These are phyloP conservation scores for Odontocerum albicorne DNA, from an alignment of 2,888 invertebrate species.

Conservation along the genomic window DNA sequence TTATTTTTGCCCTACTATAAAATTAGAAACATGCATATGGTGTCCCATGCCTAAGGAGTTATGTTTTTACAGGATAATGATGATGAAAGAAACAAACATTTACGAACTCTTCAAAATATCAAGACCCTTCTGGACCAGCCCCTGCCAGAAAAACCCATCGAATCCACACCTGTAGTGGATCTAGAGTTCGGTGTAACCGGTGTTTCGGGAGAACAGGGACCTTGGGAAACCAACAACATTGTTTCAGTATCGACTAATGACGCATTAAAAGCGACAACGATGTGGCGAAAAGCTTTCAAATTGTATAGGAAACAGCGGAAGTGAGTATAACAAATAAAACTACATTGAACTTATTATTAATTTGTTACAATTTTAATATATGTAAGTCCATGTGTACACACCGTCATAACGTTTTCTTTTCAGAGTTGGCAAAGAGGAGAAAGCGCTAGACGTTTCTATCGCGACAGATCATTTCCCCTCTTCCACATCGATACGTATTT, in stretches of 20 bases:
- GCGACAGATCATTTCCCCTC: neutral
- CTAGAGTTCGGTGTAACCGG: constrained; percentile 32
- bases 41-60: too few species aligned
- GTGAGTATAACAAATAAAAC: constrained; percentile 8
- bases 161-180: constrained; percentile 31
- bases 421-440: too few species aligned
- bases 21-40: too few species aligned
- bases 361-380: neutral
- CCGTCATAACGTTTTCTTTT: too few species aligned
- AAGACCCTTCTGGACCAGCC: constrained; percentile 26
- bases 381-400: too few species aligned
- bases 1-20: too few species aligned
- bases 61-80: too few species aligned
- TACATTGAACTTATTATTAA: too few species aligned
- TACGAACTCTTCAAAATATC: constrained; percentile 15
- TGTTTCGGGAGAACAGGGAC: neutral
- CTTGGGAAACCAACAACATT: neutral
- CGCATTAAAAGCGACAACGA: constrained; percentile 26
- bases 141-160: constrained; percentile 28
- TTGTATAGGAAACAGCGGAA: constrained; percentile 23
- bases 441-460: too few species aligned
- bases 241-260: constrained; percentile 9
- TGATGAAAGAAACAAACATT: too few species aligned
- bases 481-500: neutral
- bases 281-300: constrained; percentile 34